A percentile compares a stretch with the other conserved stretches of the same genome.
These are phyloP conservation scores for Polyodon spathula DNA, from an alignment of 2,113 vertebrate genomes.

Conservation along the genomic window DNA sequence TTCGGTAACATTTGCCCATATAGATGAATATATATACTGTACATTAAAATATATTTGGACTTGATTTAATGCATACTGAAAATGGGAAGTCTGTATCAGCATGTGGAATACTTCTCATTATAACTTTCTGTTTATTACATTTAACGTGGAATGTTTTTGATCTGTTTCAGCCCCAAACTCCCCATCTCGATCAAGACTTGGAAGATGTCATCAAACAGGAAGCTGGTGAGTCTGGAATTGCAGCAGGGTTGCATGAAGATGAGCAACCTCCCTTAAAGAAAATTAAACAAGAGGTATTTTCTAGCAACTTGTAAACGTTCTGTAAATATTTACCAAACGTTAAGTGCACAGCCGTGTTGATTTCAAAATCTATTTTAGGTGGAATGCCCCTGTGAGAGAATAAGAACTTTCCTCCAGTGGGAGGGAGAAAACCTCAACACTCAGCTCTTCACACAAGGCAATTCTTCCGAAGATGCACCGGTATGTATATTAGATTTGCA, in stretches of 20 bases:
- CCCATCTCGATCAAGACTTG: slow-evolving; percentile 72
- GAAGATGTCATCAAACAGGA: slow-evolving; percentile 90
- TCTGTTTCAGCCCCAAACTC: slow-evolving; percentile 66
- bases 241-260: slow-evolving; percentile 54
- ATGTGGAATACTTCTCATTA: no score
- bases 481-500: slow-evolving; percentile 52
- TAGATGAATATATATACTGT: not conserved
- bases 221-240: slow-evolving; percentile 76
- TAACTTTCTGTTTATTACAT: no score
- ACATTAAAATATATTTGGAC: no score
- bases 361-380: slow-evolving; percentile 55
- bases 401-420: slow-evolving; percentile 82
- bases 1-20: not conserved
- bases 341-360: no score
- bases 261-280: slow-evolving; percentile 87
- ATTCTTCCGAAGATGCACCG: slow-evolving; percentile 70
- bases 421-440: slow-evolving; percentile 75
- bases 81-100: no score
- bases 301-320: not conserved
- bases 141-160: slow-evolving; percentile 3
- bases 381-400: slow-evolving; percentile 75
- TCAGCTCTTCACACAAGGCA: slow-evolving; percentile 74
- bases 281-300: slow-evolving; percentile 93
- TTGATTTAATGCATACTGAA: no score
- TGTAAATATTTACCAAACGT: no score